Conservation (phyloP, 1,140 invertebrate species). For the Bacillus rossius region DNA sequence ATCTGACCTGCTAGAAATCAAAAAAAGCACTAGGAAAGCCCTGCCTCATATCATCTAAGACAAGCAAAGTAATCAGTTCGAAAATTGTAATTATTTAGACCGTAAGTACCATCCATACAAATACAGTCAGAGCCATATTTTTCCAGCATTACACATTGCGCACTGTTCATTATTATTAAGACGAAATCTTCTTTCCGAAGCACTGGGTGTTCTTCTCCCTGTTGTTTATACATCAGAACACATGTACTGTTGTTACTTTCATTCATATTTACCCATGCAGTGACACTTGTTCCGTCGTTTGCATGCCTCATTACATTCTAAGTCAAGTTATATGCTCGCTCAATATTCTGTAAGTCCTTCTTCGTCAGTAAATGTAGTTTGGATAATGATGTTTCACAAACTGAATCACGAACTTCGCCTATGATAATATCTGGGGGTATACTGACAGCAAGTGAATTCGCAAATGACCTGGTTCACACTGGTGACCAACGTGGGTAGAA, state of each 20-base stretch:
- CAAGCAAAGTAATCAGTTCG: slow-evolving; percentile 13
- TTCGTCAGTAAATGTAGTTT: no score
- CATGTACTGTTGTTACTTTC: background rate
- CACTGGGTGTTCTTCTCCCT: no score
- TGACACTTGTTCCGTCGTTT: slow-evolving; percentile 7
- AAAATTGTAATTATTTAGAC: slow-evolving; percentile 4
- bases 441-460: no score
- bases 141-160: slow-evolving; percentile 5
- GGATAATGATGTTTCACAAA: no score
- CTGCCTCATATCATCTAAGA: slow-evolving; percentile 9
- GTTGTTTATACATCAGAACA: no score
- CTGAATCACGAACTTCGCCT: no score
- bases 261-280: slow-evolving; percentile 13
- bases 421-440: no score
- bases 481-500: no score
- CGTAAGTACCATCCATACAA: slow-evolving; percentile 15
- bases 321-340: background rate
- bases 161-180: slow-evolving; percentile 14
- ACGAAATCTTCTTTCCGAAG: slow-evolving; percentile 8
- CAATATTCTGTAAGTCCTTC: no score
- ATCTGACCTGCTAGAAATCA: slow-evolving; percentile 12
- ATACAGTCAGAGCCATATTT: slow-evolving; percentile 10
- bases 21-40: slow-evolving; percentile 15
- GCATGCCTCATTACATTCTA: background rate
- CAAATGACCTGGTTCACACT: no score